Evolutionary conservation across 2,888 invertebrate species (phyloP).

Genomic region (Sarcophaga variegata): DNA sequence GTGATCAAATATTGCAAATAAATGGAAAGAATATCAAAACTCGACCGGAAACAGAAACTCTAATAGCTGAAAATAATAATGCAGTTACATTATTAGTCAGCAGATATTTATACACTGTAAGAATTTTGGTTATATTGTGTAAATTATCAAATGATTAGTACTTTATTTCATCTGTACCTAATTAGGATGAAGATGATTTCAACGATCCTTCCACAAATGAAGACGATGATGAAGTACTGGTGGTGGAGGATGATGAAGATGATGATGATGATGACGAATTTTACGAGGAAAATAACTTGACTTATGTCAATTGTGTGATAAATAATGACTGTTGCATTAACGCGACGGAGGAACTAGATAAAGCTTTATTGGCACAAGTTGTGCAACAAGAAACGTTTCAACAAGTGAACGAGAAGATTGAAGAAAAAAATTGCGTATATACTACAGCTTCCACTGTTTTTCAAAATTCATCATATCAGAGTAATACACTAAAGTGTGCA

Average conservation of each 20-base stretch:
- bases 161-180: conserved; percentile 10
- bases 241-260: conserved; percentile 76
- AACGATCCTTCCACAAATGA: conserved; percentile 68
- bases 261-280: conserved; percentile 77
- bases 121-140: conserved; percentile 49
- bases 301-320: conserved; percentile 76
- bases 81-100: conserved; percentile 85
- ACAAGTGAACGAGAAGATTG: conserved; percentile 20
- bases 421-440: conserved; percentile 26
- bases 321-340: conserved; percentile 76
- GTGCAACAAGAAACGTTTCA: conserved; percentile 45
- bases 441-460: conserved; percentile 45
- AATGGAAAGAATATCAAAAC: conserved; percentile 85
- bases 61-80: conserved; percentile 84
- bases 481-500: conserved; percentile 2
- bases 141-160: conserved; percentile 22
- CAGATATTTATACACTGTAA: conserved; percentile 83
- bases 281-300: conserved; percentile 74
- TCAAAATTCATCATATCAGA: conserved; percentile 45
- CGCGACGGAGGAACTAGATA: conserved; percentile 76
- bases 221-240: conserved; percentile 71
- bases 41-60: conserved; percentile 84
- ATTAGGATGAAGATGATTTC: conserved; percentile 73
- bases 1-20: conserved; percentile 86
- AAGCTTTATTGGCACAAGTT: conserved; percentile 69